These are phyloP conservation scores for Actenoides lindsayi DNA, from an alignment of 2,113 vertebrate species.

Conservation along the genomic window DNA sequence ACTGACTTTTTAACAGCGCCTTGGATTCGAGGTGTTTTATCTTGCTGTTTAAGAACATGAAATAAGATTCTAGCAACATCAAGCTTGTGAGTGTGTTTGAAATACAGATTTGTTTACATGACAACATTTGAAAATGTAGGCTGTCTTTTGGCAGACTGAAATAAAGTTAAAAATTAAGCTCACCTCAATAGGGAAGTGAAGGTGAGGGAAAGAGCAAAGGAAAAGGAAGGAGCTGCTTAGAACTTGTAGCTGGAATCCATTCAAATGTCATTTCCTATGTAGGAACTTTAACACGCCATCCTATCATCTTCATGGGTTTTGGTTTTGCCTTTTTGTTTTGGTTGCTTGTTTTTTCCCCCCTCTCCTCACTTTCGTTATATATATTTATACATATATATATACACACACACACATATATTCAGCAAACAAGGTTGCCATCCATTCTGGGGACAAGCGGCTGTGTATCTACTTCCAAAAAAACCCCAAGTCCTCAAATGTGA, in stretches of 20 bases:
- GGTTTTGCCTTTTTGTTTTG: not conserved
- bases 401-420: not conserved
- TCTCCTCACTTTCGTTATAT: not conserved
- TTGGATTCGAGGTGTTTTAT: not conserved
- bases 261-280: not conserved
- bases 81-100: not conserved
- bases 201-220: not conserved
- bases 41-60: not conserved
- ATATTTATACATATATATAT: not conserved
- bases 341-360: not conserved
- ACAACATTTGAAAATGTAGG: not conserved
- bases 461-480: not conserved
- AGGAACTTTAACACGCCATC: not conserved
- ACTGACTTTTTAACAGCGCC: not conserved
- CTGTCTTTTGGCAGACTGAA: not conserved
- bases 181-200: not conserved
- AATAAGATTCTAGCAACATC: not conserved
- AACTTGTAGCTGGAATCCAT: not conserved
- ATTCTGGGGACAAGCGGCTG: not conserved
- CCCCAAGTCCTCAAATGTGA: not conserved
- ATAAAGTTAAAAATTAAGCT: not conserved
- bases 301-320: not conserved
- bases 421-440: not conserved
- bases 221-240: not conserved
- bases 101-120: constrained; percentile 39